A percentile compares a stretch with the other conserved stretches of the same genome.
phyloP scores from a whole-genome alignment of 2,888 invertebrate species.

The Drosophila prostipennis region DNA sequence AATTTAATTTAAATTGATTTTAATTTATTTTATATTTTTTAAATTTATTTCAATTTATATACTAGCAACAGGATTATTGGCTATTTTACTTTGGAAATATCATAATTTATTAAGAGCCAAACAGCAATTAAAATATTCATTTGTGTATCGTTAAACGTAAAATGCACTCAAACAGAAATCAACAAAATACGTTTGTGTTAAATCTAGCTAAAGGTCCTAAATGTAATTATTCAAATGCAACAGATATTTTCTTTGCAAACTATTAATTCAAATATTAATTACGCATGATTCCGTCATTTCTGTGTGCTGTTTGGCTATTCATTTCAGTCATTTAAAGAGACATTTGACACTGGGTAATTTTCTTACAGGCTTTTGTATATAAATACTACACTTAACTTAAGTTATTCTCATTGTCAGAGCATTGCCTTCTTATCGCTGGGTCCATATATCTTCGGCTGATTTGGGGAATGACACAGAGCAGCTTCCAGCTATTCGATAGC shows the following conservation, averaged over 20 bases:
- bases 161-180: neutral
- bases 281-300: neutral
- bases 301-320: neutral
- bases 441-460: conserved; percentile 9
- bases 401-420: neutral
- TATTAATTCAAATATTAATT: neutral
- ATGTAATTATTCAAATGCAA: neutral
- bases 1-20: too few relatives aligned
- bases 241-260: neutral
- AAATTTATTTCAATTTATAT: too few relatives aligned
- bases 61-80: too few relatives aligned
- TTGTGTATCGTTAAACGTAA: neutral
- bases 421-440: neutral
- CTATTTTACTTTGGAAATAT: too few relatives aligned
- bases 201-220: neutral
- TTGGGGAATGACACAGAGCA: conserved; percentile 10
- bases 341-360: too few relatives aligned
- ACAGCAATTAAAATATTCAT: too few relatives aligned
- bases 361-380: too few relatives aligned
- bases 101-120: too few relatives aligned
- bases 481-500: conserved; percentile 21
- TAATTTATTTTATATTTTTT: too few relatives aligned
- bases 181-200: neutral
- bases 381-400: too few relatives aligned
- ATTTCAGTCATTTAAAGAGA: neutral